Percentiles rank a stretch among this genome's conserved stretches.
phyloP scores from a whole-genome alignment of 2,113 vertebrate species.

The Calypte anna region DNA sequence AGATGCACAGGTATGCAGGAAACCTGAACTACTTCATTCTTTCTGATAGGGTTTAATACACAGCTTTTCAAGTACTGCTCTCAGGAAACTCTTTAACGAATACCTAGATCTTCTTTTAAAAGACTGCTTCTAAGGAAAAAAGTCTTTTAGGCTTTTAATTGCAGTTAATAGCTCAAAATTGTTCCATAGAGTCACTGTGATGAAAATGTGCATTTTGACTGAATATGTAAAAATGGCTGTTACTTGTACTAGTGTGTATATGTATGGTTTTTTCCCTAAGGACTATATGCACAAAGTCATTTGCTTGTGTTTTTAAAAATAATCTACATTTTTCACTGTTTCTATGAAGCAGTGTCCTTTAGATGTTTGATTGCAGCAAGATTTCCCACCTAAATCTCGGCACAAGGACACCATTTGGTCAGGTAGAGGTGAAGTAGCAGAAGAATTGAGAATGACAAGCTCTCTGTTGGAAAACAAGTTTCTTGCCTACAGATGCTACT shows the following conservation, averaged over 20 bases:
- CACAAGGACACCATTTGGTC: neutral
- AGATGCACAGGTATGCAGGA: conserved; percentile 85
- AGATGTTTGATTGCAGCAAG: neutral
- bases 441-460: neutral
- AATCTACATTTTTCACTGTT: neutral
- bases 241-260: neutral
- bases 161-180: neutral
- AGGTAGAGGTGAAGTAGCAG: neutral
- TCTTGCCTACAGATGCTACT: neutral
- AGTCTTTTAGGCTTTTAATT: neutral
- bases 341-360: neutral
- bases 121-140: neutral
- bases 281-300: neutral
- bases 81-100: neutral
- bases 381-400: neutral
- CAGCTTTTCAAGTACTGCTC: neutral
- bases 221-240: neutral
- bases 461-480: neutral
- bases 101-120: neutral
- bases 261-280: accelerated
- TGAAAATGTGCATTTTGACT: neutral
- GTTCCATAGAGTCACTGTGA: neutral
- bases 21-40: accelerated
- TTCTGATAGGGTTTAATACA: neutral
- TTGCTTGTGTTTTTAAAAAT: neutral